phyloP scores from a whole-genome alignment of 1,140 invertebrate species.

The Drosophila takahashii region DNA sequence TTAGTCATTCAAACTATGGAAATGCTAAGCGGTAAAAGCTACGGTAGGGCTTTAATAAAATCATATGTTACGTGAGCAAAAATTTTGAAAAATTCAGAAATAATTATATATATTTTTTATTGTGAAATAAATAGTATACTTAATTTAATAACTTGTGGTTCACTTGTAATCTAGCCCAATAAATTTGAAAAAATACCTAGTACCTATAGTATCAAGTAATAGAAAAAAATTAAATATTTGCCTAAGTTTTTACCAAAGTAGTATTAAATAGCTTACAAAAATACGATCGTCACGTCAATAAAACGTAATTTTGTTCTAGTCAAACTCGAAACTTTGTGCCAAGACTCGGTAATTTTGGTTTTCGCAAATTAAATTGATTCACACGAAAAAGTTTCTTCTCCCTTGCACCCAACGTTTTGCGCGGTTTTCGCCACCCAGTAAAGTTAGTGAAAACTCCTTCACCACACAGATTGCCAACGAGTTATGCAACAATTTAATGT shows the following conservation, averaged over 20 bases:
- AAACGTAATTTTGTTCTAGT: background rate
- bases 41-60: background rate
- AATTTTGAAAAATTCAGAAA: too few species aligned
- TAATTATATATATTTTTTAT: too few species aligned
- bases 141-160: too few species aligned
- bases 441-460: constrained; percentile 15
- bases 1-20: background rate
- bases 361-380: constrained; percentile 15
- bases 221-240: too few species aligned
- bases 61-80: too few species aligned
- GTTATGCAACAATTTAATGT: constrained; percentile 39
- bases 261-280: too few species aligned
- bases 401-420: background rate
- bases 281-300: background rate
- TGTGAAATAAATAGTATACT: too few species aligned
- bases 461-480: constrained; percentile 6
- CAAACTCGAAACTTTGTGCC: background rate
- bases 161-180: too few species aligned
- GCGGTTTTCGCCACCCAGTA: constrained; percentile 4
- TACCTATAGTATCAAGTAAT: too few species aligned
- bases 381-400: constrained; percentile 6
- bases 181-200: too few species aligned
- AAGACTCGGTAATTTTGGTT: constrained; percentile 9
- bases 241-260: too few species aligned
- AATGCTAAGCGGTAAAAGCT: background rate